A percentile compares a stretch with the other conserved stretches of the same genome.
Conservation (phyloP, 2,888 invertebrate genomes). For the Zhengitettix transpicula region DNA sequence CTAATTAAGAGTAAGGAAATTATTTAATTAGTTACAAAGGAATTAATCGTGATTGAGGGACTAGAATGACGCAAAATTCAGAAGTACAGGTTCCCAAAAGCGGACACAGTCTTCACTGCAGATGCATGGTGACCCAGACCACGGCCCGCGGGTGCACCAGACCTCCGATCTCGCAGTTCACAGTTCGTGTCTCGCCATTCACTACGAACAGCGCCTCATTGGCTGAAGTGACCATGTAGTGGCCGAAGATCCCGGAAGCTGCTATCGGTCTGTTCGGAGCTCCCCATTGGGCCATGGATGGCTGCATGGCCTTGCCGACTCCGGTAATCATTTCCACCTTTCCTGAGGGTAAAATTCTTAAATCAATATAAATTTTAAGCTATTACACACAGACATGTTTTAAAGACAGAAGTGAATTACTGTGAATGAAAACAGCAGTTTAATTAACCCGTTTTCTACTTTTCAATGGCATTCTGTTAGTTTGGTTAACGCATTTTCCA, state of each 20-base stretch:
- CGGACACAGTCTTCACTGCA: slow-evolving; percentile 26
- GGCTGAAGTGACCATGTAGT: slow-evolving; percentile 54
- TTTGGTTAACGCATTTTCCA: too few species aligned
- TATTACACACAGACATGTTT: too few species aligned
- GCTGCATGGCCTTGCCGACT: slow-evolving; percentile 42
- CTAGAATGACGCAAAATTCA: too few species aligned
- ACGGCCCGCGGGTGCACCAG: slow-evolving; percentile 44
- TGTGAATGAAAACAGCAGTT: too few species aligned
- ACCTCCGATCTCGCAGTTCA: slow-evolving; percentile 58
- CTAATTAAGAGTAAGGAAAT: too few species aligned
- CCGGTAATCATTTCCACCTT: slow-evolving; percentile 64
- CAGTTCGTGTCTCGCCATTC: slow-evolving; percentile 50
- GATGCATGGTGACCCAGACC: slow-evolving; percentile 45
- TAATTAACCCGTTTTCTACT: too few species aligned
- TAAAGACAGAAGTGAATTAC: too few species aligned
- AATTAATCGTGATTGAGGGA: too few species aligned
- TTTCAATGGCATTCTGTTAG: too few species aligned
- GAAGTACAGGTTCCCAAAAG: too few species aligned
- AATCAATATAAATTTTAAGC: too few species aligned
- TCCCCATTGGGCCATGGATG: slow-evolving; percentile 40
- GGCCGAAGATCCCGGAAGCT: slow-evolving; percentile 51
- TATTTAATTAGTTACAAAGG: too few species aligned
- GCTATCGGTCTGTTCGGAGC: slow-evolving; percentile 48
- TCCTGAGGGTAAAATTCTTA: slow-evolving; percentile 28
- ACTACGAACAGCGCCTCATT: slow-evolving; percentile 52